phyloP scores from a whole-genome alignment of 2,113 vertebrate genomes.

The Psittacula cyanocephala region DNA sequence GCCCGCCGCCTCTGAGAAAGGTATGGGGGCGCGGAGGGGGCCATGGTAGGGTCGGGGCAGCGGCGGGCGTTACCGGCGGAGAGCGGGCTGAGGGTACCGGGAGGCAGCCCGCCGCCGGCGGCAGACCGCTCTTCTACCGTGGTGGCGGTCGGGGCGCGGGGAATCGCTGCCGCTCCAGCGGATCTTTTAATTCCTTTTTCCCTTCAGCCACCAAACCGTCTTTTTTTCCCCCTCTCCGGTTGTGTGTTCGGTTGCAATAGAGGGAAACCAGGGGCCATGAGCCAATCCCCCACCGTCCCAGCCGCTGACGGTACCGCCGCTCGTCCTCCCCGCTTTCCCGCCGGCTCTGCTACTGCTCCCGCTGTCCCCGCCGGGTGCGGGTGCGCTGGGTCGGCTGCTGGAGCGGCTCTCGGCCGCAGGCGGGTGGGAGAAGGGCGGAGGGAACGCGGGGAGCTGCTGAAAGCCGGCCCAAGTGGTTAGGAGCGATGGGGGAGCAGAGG shows the following conservation, averaged over 20 bases:
- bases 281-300: no score
- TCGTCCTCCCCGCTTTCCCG: not conserved
- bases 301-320: not conserved
- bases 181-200: not conserved
- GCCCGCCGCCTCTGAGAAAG: not conserved
- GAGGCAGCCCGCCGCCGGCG: not conserved
- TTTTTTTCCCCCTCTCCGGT: not conserved
- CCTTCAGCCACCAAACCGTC: fast-evolving
- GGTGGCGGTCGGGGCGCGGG: not conserved
- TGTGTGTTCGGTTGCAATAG: not conserved
- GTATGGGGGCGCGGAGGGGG: not conserved
- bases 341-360: not conserved
- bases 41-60: not conserved
- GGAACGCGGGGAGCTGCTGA: not conserved
- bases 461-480: not conserved
- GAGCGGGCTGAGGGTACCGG: not conserved
- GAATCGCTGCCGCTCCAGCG: not conserved
- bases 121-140: not conserved
- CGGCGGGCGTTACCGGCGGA: not conserved
- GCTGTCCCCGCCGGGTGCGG: not conserved
- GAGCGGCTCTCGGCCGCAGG: not conserved
- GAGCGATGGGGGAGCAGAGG: not conserved
- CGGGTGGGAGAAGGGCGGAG: not conserved
- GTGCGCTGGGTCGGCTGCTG: not conserved
- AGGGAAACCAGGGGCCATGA: not conserved